phyloP scores from a whole-genome alignment of 1,140 invertebrate species.

The Manduca sexta region DNA sequence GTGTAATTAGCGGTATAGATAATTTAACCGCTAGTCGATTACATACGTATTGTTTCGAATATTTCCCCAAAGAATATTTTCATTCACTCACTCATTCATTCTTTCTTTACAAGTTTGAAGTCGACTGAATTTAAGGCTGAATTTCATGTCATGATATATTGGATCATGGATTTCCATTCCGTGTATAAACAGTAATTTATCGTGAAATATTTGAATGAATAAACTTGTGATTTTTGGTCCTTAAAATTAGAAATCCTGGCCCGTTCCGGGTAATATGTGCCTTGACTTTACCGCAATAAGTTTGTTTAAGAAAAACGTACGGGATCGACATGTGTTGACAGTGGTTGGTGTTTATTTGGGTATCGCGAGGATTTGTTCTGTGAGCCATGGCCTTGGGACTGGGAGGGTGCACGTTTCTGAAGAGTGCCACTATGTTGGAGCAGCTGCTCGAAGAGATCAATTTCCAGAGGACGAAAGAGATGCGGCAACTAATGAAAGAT shows the following conservation, averaged over 20 bases:
- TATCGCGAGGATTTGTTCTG: slow-evolving; percentile 5
- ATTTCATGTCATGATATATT: too few species aligned
- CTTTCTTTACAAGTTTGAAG: too few species aligned
- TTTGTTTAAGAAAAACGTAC: slow-evolving; percentile 4
- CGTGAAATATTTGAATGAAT: not conserved
- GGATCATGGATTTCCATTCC: too few species aligned
- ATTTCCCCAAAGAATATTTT: too few species aligned
- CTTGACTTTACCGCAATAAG: not conserved
- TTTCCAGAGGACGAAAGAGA: slow-evolving; percentile 92
- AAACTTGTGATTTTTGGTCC: not conserved
- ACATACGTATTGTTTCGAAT: too few species aligned
- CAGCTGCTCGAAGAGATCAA: slow-evolving; percentile 92
- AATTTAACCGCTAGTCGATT: too few species aligned
- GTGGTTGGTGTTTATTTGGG: slow-evolving; percentile 22
- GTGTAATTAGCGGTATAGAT: too few species aligned
- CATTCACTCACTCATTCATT: too few species aligned
- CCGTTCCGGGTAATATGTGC: slow-evolving; percentile 13
- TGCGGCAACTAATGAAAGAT: slow-evolving; percentile 89
- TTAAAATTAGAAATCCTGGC: not conserved
- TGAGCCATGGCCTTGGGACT: slow-evolving; percentile 75
- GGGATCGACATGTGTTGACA: slow-evolving; percentile 21
- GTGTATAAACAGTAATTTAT: too few species aligned
- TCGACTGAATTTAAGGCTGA: too few species aligned
- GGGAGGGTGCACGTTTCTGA: slow-evolving; percentile 74
- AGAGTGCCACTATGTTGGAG: slow-evolving; percentile 84